Conservation (phyloP, 2,797 vertebrate species). For the Sylvia borin region DNA sequence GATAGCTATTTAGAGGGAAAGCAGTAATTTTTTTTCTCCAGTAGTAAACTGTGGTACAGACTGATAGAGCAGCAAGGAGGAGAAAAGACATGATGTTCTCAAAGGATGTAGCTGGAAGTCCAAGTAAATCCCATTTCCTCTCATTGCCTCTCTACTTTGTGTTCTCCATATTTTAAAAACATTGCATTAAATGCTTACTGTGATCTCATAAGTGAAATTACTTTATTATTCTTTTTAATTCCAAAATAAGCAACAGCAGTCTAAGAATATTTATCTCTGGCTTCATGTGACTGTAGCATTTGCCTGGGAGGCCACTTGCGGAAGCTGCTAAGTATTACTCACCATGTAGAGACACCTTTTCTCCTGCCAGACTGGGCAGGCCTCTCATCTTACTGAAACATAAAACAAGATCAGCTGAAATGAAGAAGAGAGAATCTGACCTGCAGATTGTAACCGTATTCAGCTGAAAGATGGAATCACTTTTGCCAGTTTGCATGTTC, state of each 20-base stretch:
- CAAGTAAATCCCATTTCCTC: neutral
- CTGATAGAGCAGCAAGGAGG: constrained; percentile 3
- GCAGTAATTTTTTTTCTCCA: neutral
- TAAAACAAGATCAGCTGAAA: neutral
- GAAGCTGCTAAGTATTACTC: neutral
- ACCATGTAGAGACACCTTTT: neutral
- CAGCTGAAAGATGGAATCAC: neutral
- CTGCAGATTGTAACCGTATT: neutral
- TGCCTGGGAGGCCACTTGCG: neutral
- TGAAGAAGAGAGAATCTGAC: neutral
- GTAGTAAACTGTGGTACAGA: constrained; percentile 44
- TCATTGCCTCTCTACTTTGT: neutral
- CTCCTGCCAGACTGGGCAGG: neutral
- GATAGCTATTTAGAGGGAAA: constrained; percentile 59
- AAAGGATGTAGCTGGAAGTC: neutral
- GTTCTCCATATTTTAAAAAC: neutral
- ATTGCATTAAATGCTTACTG: neutral
- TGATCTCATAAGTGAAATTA: neutral
- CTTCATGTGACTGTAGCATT: neutral
- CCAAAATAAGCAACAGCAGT: neutral
- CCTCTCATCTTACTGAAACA: neutral
- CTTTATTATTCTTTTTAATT: neutral
- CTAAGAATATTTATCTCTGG: neutral
- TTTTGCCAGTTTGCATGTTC: neutral
- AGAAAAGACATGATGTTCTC: neutral